Conservation (phyloP, 1,140 invertebrate species). For the Asbolus verrucosus region DNA sequence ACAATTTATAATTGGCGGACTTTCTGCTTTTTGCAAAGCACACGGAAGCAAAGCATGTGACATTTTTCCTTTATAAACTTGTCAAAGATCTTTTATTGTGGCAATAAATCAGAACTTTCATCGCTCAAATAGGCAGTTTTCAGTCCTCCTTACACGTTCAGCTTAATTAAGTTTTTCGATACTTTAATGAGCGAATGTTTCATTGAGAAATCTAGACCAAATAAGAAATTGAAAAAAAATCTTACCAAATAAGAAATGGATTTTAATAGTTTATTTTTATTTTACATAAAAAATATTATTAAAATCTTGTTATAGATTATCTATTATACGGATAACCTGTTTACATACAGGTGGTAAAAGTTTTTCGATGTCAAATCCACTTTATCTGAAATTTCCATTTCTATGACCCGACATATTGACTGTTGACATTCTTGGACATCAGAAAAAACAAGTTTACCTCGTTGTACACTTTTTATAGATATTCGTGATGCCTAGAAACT, state of each 20-base stretch:
- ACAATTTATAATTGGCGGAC: too few species aligned
- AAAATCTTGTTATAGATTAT: slow-evolving; percentile 9
- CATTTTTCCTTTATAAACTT: slow-evolving; percentile 3
- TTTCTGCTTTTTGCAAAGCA: too few species aligned
- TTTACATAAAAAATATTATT: too few species aligned
- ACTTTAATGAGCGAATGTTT: slow-evolving; percentile 10
- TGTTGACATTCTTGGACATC: slow-evolving; percentile 4
- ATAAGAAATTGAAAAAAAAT: too few species aligned
- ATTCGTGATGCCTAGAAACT: too few species aligned
- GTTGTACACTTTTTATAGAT: too few species aligned
- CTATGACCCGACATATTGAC: slow-evolving; percentile 18
- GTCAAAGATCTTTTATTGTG: neutral
- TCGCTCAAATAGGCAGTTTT: slow-evolving; percentile 4
- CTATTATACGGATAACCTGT: slow-evolving; percentile 23
- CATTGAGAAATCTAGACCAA: slow-evolving; percentile 33
- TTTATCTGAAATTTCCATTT: slow-evolving; percentile 34
- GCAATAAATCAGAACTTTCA: slow-evolving; percentile 33
- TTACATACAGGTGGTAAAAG: slow-evolving; percentile 29
- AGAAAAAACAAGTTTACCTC: neutral
- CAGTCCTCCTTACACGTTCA: neutral
- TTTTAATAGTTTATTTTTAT: neutral
- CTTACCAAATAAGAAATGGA: slow-evolving; percentile 18
- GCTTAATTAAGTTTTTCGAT: slow-evolving; percentile 27
- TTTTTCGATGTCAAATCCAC: slow-evolving; percentile 8
- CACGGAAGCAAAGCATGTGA: neutral